Evolutionary conservation across 2,888 invertebrate species (phyloP).

Genomic region (Eurytoma adleriae): DNA sequence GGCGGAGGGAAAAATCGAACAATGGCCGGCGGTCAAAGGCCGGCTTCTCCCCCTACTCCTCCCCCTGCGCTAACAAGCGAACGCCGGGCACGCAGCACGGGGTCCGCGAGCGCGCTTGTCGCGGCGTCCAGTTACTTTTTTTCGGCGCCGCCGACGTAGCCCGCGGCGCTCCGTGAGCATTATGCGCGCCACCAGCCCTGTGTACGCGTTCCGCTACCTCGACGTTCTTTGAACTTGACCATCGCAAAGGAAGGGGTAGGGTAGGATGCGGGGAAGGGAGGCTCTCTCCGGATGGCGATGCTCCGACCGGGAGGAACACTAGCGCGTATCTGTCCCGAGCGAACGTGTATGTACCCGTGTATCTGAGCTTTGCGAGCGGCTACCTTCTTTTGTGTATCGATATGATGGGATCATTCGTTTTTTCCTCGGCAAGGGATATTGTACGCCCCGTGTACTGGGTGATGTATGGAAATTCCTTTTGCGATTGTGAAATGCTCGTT

Average conservation of each 20-base stretch:
- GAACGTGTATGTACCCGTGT: conserved; percentile 31
- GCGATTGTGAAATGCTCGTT: too few relatives aligned
- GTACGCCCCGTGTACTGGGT: background rate
- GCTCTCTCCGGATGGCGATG: conserved; percentile 1
- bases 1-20: conserved; percentile 10
- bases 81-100: conserved; percentile 44
- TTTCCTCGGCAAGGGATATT: background rate
- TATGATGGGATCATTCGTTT: conserved; percentile 56
- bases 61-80: conserved; percentile 45
- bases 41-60: background rate
- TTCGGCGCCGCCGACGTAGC: conserved; percentile 19
- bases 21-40: conserved; percentile 34
- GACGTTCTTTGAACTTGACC: conserved; percentile 52
- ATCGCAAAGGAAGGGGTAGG: conserved; percentile 16
- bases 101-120: conserved; percentile 17
- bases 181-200: conserved; percentile 20
- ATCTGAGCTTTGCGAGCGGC: background rate
- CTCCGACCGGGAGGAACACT: background rate
- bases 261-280: background rate
- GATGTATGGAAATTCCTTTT: background rate
- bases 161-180: conserved; percentile 11
- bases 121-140: conserved; percentile 13
- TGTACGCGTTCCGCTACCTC: background rate
- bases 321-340: background rate
- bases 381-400: conserved; percentile 3